Conservation (phyloP, 2,113 vertebrate genomes). For the Phalacrocorax aristotelis region DNA sequence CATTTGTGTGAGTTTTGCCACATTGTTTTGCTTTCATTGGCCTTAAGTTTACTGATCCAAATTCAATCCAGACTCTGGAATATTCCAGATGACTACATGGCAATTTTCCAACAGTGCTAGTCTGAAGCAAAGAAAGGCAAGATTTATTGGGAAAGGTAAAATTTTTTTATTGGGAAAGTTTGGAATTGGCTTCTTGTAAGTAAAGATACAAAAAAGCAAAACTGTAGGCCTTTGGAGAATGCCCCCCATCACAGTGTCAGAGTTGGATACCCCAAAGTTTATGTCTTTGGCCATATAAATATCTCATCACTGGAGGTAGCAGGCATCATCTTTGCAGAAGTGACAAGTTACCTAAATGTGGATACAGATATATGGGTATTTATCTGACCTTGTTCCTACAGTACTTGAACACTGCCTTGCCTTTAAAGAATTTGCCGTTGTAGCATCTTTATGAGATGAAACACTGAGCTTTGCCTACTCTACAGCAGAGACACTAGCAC, state of each 20-base stretch:
- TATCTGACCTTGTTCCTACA: not conserved
- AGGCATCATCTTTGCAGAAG: not conserved
- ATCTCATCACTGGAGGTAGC: not conserved
- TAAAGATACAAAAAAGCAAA: not conserved
- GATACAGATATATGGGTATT: accelerated
- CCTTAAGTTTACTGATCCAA: not conserved
- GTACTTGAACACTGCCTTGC: not conserved
- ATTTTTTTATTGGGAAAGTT: not conserved
- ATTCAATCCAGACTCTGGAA: not conserved
- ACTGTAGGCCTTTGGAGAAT: not conserved
- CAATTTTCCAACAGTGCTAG: accelerated
- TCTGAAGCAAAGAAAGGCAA: not conserved
- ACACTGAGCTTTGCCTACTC: not conserved
- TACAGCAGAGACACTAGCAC: accelerated
- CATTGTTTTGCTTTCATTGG: not conserved
- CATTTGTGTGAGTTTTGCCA: not conserved
- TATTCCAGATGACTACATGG: not conserved
- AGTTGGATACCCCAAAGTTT: not conserved
- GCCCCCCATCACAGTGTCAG: not conserved
- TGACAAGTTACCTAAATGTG: not conserved
- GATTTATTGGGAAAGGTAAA: not conserved
- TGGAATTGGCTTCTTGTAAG: not conserved
- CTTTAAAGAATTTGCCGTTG: not conserved
- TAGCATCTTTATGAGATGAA: not conserved
- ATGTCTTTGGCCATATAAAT: not conserved